These are phyloP conservation scores for Channa striata DNA, from an alignment of 2,797 vertebrate species.

Conservation along the genomic window DNA sequence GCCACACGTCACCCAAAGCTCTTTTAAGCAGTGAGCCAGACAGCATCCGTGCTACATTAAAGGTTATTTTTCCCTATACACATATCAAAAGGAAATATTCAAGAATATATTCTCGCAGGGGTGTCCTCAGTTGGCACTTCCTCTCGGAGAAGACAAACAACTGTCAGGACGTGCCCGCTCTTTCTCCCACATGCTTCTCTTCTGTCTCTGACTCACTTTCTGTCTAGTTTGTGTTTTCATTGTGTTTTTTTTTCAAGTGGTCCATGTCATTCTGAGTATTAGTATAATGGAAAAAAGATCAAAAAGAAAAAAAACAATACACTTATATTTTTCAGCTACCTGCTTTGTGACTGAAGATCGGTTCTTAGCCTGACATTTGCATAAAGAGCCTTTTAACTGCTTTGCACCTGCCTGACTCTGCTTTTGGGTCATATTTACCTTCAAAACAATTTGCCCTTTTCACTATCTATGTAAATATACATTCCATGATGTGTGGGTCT, in stretches of 20 bases:
- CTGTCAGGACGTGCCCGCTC: not conserved
- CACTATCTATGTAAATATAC: not conserved
- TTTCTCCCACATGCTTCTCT: not conserved
- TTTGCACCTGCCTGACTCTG: not conserved
- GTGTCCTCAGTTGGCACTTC: constrained; percentile 25
- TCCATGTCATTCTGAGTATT: constrained; percentile 3
- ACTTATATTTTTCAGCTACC: not conserved
- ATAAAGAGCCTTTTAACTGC: constrained; percentile 7
- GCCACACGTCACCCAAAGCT: not conserved
- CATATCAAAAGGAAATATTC: constrained; percentile 39
- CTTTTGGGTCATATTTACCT: constrained; percentile 2
- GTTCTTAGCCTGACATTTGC: constrained; percentile 12
- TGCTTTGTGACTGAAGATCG: not conserved
- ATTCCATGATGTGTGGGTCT: not conserved
- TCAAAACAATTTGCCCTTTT: not conserved
- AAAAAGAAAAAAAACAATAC: constrained; percentile 6
- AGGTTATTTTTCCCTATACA: constrained; percentile 20
- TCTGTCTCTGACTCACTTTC: not conserved
- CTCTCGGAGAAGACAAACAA: constrained; percentile 29
- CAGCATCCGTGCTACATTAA: constrained; percentile 19
- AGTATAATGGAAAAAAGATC: not conserved
- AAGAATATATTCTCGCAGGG: constrained; percentile 8
- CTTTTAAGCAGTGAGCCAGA: constrained; percentile 11
- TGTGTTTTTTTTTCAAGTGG: constrained; percentile 5
- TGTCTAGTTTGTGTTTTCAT: constrained; percentile 11